These are phyloP conservation scores for Habrosyne pyritoides DNA, from an alignment of 2,888 invertebrate species.

Conservation along the genomic window DNA sequence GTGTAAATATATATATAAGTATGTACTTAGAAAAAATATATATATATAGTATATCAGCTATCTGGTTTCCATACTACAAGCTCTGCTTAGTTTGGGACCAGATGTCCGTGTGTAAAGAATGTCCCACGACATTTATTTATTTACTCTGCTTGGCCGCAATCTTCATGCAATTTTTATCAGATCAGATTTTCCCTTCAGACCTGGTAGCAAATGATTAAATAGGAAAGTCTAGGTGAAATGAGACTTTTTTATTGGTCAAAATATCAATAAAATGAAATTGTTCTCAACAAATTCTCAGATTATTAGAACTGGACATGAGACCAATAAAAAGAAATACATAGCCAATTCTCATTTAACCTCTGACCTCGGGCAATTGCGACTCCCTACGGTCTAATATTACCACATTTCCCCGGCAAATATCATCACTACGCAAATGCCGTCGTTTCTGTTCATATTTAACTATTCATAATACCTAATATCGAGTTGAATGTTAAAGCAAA, in stretches of 20 bases:
- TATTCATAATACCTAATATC: not conserved
- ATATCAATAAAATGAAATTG: not conserved
- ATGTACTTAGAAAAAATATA: no score
- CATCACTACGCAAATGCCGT: not conserved
- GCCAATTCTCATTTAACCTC: not conserved
- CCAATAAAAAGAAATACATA: no score
- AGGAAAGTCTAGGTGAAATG: not conserved
- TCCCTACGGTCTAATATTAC: not conserved
- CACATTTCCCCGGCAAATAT: not conserved
- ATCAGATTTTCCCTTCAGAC: not conserved
- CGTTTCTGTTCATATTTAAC: not conserved
- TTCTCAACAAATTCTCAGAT: no score
- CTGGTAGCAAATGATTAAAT: no score
- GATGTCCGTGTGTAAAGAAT: no score
- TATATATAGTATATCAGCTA: no score
- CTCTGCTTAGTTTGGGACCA: no score
- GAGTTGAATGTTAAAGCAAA: conserved; percentile 3
- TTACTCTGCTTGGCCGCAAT: no score
- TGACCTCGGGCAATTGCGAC: not conserved
- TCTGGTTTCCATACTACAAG: no score
- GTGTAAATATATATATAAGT: no score
- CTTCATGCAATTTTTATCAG: not conserved
- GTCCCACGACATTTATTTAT: no score
- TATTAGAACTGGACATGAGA: no score
- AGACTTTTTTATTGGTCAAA: not conserved